Conservation (phyloP, 30 jellyfish, hydroid and myxozoan species). For the Chironex yamaguchii region DNA sequence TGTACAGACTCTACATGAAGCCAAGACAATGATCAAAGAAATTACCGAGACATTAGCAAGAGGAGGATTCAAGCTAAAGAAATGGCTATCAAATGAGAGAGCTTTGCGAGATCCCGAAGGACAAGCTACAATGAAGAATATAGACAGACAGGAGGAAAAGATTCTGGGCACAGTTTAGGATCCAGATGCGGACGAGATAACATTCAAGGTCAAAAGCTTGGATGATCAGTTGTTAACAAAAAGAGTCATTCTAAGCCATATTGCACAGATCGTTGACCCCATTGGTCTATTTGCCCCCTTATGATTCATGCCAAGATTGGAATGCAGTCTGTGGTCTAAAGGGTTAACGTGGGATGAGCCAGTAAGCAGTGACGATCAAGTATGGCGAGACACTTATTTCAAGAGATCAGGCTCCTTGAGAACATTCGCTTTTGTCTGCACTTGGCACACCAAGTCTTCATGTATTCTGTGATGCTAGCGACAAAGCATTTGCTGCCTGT, state of each 20-base stretch:
- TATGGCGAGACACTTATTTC: too few species aligned
- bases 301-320: background rate
- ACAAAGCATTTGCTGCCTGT: too few species aligned
- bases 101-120: background rate
- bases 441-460: constrained; percentile 20
- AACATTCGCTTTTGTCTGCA: too few species aligned
- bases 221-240: background rate
- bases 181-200: background rate
- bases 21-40: background rate
- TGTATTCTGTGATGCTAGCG: constrained; percentile 28
- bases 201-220: background rate
- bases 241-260: background rate
- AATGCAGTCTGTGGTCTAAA: constrained; percentile 38
- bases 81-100: constrained; percentile 2
- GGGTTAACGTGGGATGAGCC: constrained; percentile 65
- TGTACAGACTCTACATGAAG: constrained; percentile 3
- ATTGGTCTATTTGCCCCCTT: background rate
- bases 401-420: too few species aligned
- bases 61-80: constrained; percentile 23
- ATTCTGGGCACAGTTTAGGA: constrained; percentile 45
- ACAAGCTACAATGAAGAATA: background rate
- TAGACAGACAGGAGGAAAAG: constrained; percentile 35
- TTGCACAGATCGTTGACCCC: background rate
- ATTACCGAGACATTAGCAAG: background rate
- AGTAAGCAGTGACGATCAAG: background rate